Evolutionary conservation across 64 coral and sea anemone genomes (phyloP).

Genomic region (Montipora sp.): DNA sequence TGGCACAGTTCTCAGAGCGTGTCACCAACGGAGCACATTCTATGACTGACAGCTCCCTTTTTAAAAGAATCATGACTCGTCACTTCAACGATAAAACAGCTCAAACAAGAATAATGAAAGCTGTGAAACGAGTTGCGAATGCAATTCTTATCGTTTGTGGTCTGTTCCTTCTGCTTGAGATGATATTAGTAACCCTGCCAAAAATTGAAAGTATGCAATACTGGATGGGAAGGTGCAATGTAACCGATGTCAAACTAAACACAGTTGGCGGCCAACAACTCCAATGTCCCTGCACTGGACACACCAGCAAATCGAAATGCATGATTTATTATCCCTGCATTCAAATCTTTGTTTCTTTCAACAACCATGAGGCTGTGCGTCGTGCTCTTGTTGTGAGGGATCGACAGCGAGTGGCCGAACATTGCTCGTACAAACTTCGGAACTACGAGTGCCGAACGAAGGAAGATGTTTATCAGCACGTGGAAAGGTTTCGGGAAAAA

Average conservation of each 20-base stretch:
- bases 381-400: constrained; percentile 9
- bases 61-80: background rate
- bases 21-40: background rate
- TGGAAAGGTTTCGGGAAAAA: constrained; percentile 14
- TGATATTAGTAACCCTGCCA: constrained; percentile 31
- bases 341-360: constrained; percentile 20
- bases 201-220: constrained; percentile 30
- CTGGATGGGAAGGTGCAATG: background rate
- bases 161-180: constrained; percentile 5
- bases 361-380: background rate
- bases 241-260: background rate
- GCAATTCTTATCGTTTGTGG: background rate
- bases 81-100: background rate
- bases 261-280: constrained; percentile 2
- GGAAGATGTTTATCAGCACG: constrained; percentile 12
- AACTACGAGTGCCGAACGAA: constrained; percentile 30
- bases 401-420: constrained; percentile 6
- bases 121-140: background rate
- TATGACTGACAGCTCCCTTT: background rate
- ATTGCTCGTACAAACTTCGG: constrained; percentile 43
- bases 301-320: background rate
- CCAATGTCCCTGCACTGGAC: background rate
- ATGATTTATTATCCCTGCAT: constrained; percentile 39
- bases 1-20: background rate
- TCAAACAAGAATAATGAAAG: background rate